Evolutionary conservation across 2,113 vertebrate species (phyloP).

Genomic region (Crypturellus undulatus): DNA sequence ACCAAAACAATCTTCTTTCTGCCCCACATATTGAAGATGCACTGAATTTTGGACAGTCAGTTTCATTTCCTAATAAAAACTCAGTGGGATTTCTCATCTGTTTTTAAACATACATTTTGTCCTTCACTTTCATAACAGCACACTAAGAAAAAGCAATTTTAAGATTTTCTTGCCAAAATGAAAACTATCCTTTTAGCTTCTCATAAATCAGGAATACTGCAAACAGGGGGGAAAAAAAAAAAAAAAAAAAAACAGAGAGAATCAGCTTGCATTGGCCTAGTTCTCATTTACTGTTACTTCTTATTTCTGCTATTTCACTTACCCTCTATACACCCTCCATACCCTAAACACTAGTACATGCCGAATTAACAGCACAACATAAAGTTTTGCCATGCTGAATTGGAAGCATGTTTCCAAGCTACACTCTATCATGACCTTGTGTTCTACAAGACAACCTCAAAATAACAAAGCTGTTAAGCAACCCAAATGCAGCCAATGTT

Average conservation of each 20-base stretch:
- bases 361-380: slow-evolving; percentile 29
- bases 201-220: slow-evolving; percentile 16
- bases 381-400: slow-evolving; percentile 38
- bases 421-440: slow-evolving; percentile 45
- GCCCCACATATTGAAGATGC: neutral
- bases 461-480: slow-evolving; percentile 68
- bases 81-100: slow-evolving; percentile 40
- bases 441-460: slow-evolving; percentile 65
- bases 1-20: slow-evolving; percentile 4
- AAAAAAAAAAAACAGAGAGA: slow-evolving; percentile 33
- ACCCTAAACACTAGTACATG: neutral
- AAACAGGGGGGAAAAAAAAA: slow-evolving; percentile 46
- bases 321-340: neutral
- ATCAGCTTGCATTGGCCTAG: neutral
- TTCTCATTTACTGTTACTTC: neutral
- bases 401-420: slow-evolving; percentile 49
- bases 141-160: slow-evolving; percentile 22
- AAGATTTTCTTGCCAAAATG: slow-evolving; percentile 25
- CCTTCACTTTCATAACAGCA: slow-evolving; percentile 25
- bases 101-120: slow-evolving; percentile 26
- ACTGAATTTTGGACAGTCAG: slow-evolving; percentile 26
- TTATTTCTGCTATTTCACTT: slow-evolving; percentile 49
- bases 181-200: slow-evolving; percentile 30
- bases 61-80: slow-evolving; percentile 14
- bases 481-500: slow-evolving; percentile 50